Base-by-base conservation (phyloP, 2,113 vertebrate species). In the Pseudorasbora parva region DNA sequence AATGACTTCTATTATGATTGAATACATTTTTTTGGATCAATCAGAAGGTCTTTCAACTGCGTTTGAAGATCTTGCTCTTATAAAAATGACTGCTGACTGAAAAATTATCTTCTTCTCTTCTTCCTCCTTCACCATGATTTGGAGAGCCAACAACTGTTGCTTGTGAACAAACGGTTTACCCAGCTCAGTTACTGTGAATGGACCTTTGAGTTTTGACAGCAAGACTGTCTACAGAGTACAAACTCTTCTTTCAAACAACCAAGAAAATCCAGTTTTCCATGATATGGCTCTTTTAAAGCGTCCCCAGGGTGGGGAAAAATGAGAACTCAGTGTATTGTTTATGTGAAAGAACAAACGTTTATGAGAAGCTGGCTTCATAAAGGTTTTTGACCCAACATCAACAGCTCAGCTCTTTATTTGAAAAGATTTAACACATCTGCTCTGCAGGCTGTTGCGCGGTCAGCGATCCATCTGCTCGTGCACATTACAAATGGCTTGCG, bases 341-440 rank as follows among this genome's bases (percentile, higher is more conserved):
- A 21, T 25, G 41, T 11, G 15, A 54, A 33, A 25, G 30, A 57
- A 60, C 56, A 60, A 78, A 45, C 56, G 62, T 60, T 60, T 25
- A 78, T 43, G 37, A 60, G 56, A 78, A 60, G n/a, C n/a, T 14
- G 30, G 74, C 27, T 77, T 77, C 21, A 77, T 77, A 77, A 57
- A 77, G 21, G 21, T 78, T 56, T 76, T n/a, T 76, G 21, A 78
- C 54, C 54, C 33, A 5, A 9, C 75, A 78, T 78, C 41, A 27
- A 43, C 41, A 79, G 41, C 59, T 79, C 56, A 43, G 23, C 77
- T 27, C 59, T 79, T 64, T 79, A 47, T 79, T 64, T 64, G 8
- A 25, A 60, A 64, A 79, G 47, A 74, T 74, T 51, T 74, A 74
- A 47, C 72, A 79, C 77, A 79, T 79, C 77, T 79, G 54, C 37